These are phyloP conservation scores for Campylomormyrus numenius DNA, from an alignment of 2,113 vertebrate species.

Conservation along the genomic window DNA sequence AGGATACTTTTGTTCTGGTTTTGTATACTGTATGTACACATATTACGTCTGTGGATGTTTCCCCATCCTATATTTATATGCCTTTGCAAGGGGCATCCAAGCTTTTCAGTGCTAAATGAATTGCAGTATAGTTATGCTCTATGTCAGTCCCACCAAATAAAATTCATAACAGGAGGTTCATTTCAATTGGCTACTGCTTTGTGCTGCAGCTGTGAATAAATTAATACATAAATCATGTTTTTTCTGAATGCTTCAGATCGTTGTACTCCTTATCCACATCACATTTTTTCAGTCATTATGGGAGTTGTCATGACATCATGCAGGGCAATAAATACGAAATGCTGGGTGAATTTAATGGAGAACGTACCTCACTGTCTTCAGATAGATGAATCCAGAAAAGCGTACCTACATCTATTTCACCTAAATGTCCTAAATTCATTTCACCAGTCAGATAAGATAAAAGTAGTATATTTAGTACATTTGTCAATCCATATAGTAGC, in stretches of 20 bases:
- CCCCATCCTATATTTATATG: not conserved
- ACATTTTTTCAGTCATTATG: not conserved
- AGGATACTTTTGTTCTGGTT: not conserved
- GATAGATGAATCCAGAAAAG: conserved; percentile 14
- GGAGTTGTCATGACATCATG: not conserved
- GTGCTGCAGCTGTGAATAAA: not conserved
- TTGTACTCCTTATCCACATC: not conserved
- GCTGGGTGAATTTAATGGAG: not conserved
- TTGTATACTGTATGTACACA: not conserved
- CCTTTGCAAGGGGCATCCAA: not conserved
- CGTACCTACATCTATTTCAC: conserved; percentile 29
- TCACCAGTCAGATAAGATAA: not conserved
- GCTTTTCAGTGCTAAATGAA: not conserved
- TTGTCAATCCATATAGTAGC: not conserved
- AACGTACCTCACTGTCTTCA: not conserved
- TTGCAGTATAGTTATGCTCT: not conserved
- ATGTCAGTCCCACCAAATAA: not conserved
- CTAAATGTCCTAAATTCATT: not conserved
- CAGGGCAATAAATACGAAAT: not conserved
- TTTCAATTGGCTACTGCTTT: not conserved
- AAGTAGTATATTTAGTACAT: not conserved
- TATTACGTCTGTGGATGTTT: not conserved
- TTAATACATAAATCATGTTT: not conserved
- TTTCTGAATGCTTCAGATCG: not conserved
- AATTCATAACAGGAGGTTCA: not conserved